These are phyloP conservation scores for Drepana arcuata DNA, from an alignment of 1,140 invertebrate genomes.

Conservation along the genomic window DNA sequence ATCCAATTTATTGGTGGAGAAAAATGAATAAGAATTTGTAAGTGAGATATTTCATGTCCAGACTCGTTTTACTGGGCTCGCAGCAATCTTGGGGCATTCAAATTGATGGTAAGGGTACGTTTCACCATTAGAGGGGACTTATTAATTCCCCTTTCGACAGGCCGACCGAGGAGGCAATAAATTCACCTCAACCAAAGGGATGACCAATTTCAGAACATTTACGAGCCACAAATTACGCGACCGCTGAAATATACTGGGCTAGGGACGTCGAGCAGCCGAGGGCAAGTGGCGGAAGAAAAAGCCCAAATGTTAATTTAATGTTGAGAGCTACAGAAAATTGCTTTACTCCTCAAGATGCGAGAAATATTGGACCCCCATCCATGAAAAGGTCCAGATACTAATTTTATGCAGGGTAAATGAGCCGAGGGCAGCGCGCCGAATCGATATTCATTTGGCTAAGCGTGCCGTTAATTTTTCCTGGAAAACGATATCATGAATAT, in stretches of 20 bases:
- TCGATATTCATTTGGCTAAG: constrained; percentile 59
- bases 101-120: constrained; percentile 70
- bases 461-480: constrained; percentile 44
- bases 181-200: constrained; percentile 71
- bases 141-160: constrained; percentile 72
- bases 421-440: constrained; percentile 31
- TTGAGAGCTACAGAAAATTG: constrained; percentile 56
- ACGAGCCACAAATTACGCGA: constrained; percentile 71
- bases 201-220: constrained; percentile 72
- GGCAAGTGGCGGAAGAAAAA: constrained; percentile 52
- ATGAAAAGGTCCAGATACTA: constrained; percentile 47
- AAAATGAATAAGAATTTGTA: constrained; percentile 55
- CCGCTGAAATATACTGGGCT: constrained; percentile 66
- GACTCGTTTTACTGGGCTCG: constrained; percentile 43
- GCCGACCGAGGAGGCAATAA: constrained; percentile 67
- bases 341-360: constrained; percentile 50
- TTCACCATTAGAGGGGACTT: constrained; percentile 69
- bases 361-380: constrained; percentile 46
- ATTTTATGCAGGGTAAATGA: constrained; percentile 63
- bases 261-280: constrained; percentile 38
- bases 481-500: constrained; percentile 45
- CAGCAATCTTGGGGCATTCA: constrained; percentile 63
- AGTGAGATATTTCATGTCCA: constrained; percentile 56
- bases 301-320: constrained; percentile 34
- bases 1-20: constrained; percentile 44